Base-by-base conservation (phyloP, 64 coral and sea anemone species). In the Cladopsammia gracilis region DNA sequence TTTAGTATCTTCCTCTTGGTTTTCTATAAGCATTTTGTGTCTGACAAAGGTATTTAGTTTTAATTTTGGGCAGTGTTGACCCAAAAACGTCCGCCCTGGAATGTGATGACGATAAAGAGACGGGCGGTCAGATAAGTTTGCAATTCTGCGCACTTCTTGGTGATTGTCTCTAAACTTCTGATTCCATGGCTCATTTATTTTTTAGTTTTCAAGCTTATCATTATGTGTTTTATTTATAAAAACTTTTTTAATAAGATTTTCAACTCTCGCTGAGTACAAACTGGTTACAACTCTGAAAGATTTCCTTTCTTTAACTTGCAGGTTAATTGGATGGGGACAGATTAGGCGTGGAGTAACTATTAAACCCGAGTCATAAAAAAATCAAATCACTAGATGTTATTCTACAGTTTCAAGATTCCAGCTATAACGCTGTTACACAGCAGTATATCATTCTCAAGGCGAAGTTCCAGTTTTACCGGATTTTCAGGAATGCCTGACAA, bases 311-410 rank as follows among this genome's bases (percentile, higher is more conserved):
- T 24, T 88, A 34, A 71, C 76, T 95, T 92, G 0, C 79, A 99
- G 98, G 75, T 96, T 99, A 23, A 99, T 99, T 75, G 98, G 98
- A 13, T 99, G 98, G 98, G 98, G 98, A 24, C 94, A 99, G 75
- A 99, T 99, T 25, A 77, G 98, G 79, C 81, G 98, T 62, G 98
- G 98, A 68, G 90, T 99, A 9, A 99, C 98, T 3, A 96, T 99
- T 71, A 99, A 96, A 86, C 96, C 96, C 58, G 96, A 97, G 58
- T 91, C 93, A 48, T 94, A 60, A 83, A 26, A 84, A 15, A 10
- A 12, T 25, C 7, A 49, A 12, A 3, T 10, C 16, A 42, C 0
- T 18, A 7, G 12, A 10, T 80, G 23, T 65, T 2, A 12, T 68
- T 48, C n/a, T 50, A 25, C 53, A 54, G 50, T 57, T 56, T 77